Percentiles rank a stretch among this genome's conserved stretches.
These are phyloP conservation scores for Oreocharis arfaki DNA, from an alignment of 2,113 vertebrate species.

Conservation along the genomic window DNA sequence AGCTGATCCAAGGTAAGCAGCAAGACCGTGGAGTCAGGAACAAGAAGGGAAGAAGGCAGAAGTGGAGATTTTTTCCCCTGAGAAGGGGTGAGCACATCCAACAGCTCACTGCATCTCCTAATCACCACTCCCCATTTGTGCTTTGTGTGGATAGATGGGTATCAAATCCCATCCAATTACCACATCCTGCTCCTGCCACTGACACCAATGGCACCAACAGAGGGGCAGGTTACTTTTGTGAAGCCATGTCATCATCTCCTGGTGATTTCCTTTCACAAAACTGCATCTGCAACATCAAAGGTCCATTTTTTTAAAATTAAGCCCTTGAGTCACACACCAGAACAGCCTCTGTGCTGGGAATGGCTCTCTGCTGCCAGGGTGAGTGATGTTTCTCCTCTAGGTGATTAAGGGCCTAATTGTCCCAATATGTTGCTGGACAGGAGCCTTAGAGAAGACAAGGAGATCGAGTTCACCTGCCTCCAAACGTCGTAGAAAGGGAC, in stretches of 20 bases:
- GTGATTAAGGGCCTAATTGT: slow-evolving; percentile 1
- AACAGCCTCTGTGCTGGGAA: not conserved
- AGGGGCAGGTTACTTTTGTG: not conserved
- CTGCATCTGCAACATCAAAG: not conserved
- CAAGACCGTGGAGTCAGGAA: not conserved
- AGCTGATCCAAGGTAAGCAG: not conserved
- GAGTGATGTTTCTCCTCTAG: not conserved
- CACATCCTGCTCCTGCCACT: not conserved
- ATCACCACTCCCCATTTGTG: not conserved
- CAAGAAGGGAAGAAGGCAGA: not conserved
- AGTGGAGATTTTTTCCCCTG: not conserved
- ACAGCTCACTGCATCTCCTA: not conserved
- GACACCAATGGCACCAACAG: not conserved
- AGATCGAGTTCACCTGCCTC: not conserved
- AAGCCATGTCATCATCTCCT: not conserved
- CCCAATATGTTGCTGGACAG: not conserved
- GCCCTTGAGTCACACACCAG: not conserved
- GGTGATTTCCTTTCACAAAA: not conserved
- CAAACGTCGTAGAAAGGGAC: not conserved
- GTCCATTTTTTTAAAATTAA: not conserved
- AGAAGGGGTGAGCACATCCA: not conserved
- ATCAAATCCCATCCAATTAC: not conserved
- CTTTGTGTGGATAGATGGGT: not conserved
- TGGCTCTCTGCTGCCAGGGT: not conserved
- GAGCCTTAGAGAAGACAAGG: not conserved